Conservation (phyloP, 2,888 invertebrate genomes). For the Lypha dubia region DNA sequence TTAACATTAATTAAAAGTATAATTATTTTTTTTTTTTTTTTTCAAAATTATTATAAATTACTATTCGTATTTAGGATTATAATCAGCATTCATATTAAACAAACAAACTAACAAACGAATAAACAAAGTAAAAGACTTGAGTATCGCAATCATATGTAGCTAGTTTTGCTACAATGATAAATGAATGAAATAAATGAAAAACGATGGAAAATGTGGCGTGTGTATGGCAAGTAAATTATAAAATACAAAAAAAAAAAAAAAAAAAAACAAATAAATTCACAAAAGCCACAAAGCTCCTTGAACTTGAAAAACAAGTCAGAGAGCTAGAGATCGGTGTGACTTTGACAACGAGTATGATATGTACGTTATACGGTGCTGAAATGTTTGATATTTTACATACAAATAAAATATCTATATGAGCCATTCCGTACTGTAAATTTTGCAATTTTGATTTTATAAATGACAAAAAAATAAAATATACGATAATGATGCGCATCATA, state of each 20-base stretch:
- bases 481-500: too few relatives aligned
- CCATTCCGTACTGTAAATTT: conserved; percentile 4
- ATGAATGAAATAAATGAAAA: conserved; percentile 53
- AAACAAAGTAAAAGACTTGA: conserved; percentile 13
- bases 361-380: not conserved
- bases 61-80: conserved; percentile 29
- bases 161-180: conserved; percentile 47
- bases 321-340: conserved; percentile 62
- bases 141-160: not conserved
- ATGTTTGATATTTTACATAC: not conserved
- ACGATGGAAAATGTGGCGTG: conserved; percentile 23
- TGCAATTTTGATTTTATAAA: too few relatives aligned
- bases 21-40: conserved; percentile 18
- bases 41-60: conserved; percentile 25
- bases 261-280: not conserved
- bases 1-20: not conserved
- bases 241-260: too few relatives aligned
- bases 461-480: too few relatives aligned
- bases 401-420: conserved; percentile 8
- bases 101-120: conserved; percentile 12
- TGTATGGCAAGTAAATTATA: conserved; percentile 3
- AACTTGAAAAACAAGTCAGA: conserved; percentile 74
- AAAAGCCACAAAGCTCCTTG: conserved; percentile 71
- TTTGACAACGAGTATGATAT: conserved; percentile 43
- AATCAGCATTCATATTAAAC: conserved; percentile 45